Conservation (phyloP, 2,113 vertebrate species). For the Barnardius zonarius region DNA sequence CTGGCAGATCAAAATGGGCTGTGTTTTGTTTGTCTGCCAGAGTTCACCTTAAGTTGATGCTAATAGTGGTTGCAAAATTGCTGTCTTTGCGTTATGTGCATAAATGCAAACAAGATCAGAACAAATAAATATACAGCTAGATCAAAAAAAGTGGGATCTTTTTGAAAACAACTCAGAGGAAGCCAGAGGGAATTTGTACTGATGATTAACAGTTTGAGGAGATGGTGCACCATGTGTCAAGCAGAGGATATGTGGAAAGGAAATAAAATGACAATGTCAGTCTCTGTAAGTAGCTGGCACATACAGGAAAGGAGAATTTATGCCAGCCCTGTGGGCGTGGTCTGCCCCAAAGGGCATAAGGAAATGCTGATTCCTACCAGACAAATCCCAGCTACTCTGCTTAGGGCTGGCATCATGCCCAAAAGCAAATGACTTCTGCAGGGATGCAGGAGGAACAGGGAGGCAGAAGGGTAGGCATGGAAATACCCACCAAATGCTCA, state of each 20-base stretch:
- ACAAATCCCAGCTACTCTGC: not conserved
- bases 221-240: not conserved
- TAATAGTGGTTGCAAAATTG: not conserved
- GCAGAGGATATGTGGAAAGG: not conserved
- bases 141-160: not conserved
- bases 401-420: not conserved
- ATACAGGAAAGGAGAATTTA: not conserved
- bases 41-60: not conserved
- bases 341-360: not conserved
- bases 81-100: not conserved
- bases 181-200: not conserved
- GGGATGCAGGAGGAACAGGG: not conserved
- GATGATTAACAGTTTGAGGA: not conserved
- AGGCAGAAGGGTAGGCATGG: not conserved
- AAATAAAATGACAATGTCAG: not conserved
- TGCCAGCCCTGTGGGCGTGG: not conserved
- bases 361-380: not conserved
- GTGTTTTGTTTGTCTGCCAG: not conserved
- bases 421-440: not conserved
- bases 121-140: not conserved
- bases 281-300: not conserved
- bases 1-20: not conserved
- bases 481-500: not conserved
- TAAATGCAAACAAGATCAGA: not conserved
- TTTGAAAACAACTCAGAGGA: not conserved